These are phyloP conservation scores for Clarias gariepinus DNA, from an alignment of 2,113 vertebrate species.

Conservation along the genomic window DNA sequence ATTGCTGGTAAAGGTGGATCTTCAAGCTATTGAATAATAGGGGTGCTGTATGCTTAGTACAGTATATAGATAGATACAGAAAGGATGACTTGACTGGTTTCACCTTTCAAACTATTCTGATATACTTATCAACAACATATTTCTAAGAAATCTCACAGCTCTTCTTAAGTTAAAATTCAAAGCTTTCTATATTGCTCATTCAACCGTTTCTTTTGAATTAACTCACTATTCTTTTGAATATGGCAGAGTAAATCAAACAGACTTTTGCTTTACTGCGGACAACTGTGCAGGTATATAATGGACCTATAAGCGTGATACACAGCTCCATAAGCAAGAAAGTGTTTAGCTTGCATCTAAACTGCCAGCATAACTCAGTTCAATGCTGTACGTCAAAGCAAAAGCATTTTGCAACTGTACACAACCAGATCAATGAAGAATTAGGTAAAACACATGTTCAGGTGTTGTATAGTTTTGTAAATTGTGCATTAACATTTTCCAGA, in stretches of 20 bases:
- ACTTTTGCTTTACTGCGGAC: neutral
- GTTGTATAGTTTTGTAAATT: neutral
- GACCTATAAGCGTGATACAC: slow-evolving; percentile 33
- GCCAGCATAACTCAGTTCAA: slow-evolving; percentile 20
- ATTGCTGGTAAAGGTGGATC: too few relatives aligned
- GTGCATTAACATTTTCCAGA: slow-evolving; percentile 1
- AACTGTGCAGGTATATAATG: neutral
- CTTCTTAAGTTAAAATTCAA: neutral
- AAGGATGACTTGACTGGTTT: neutral
- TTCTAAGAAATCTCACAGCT: neutral
- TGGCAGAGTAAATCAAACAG: slow-evolving; percentile 23
- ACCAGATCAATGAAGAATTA: neutral
- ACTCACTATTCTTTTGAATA: neutral
- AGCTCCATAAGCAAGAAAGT: slow-evolving; percentile 32
- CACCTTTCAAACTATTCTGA: neutral
- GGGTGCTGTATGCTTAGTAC: too few relatives aligned
- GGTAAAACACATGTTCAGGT: neutral
- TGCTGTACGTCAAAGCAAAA: slow-evolving; percentile 3
- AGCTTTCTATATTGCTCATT: neutral
- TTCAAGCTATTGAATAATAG: too few relatives aligned
- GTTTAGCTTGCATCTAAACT: slow-evolving; percentile 29
- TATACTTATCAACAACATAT: neutral
- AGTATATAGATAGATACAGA: neutral
- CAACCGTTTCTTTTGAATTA: neutral
- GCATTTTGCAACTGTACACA: slow-evolving; percentile 21